phyloP scores from a whole-genome alignment of 2,797 vertebrate genomes.

The Falco naumanni region DNA sequence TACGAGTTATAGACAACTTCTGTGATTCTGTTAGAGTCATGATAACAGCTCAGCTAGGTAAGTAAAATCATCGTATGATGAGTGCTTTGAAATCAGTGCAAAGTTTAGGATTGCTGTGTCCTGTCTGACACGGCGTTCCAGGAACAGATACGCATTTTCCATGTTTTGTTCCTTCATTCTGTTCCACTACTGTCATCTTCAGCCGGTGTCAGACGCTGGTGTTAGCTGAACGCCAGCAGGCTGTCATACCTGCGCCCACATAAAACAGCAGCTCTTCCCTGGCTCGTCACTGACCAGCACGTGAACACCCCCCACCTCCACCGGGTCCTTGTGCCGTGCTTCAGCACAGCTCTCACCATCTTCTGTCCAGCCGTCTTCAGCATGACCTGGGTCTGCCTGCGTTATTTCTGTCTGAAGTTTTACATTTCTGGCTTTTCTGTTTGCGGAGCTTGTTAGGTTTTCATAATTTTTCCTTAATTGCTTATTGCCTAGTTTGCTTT shows the following conservation, averaged over 20 bases:
- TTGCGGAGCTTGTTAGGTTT: not conserved
- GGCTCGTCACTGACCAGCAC: not conserved
- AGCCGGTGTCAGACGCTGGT: not conserved
- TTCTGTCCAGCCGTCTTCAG: fast-evolving
- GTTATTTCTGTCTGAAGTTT: not conserved
- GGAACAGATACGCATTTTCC: not conserved
- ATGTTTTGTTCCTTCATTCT: not conserved
- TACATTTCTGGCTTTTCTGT: not conserved
- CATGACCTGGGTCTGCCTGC: not conserved
- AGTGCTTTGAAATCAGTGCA: not conserved
- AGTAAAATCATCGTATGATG: not conserved
- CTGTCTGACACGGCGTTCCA: not conserved
- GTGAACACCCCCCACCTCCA: not conserved
- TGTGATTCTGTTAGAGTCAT: constrained; percentile 87
- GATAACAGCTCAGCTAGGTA: constrained; percentile 82
- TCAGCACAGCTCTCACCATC: not conserved
- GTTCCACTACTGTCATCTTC: not conserved
- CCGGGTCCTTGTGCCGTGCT: not conserved
- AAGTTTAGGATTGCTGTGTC: not conserved
- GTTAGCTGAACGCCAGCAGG: not conserved
- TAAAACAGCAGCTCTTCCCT: not conserved
- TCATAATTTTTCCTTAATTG: not conserved
- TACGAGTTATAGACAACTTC: constrained; percentile 81
- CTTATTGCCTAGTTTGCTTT: not conserved
- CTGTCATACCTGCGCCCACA: not conserved